Base-by-base conservation (phyloP, 2,888 invertebrate species). In the Drosophila crucigera region DNA sequence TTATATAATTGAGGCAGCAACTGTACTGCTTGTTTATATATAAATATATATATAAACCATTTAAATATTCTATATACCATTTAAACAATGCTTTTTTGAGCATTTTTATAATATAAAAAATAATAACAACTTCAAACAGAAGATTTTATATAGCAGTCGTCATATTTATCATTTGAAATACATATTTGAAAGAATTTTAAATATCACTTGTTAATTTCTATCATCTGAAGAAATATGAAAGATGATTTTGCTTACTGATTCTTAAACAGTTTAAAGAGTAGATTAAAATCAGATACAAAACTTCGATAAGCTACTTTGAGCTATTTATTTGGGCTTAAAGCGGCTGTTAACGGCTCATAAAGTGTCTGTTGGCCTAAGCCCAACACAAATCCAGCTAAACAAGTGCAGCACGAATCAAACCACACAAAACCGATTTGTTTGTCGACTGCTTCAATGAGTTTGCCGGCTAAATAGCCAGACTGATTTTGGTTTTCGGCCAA, bases 361-460 rank as follows among this genome's bases (percentile, higher is more conserved):
- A 47, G 22, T 54, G 19, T 37, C 3, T 4, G 1, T 14, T 14
- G 31, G 53, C 31, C 39, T 70, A 70, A 70, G 35, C 69, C 30
- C 6, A 11, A 30, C 69, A 47, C 72, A 70, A 70, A 61, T 47
- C 69, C 54, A 53, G 53, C 53, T 16, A 61, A 71, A 70, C 69
- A 70, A 70, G 69, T 73, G 73, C 43, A 30, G 47, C 33, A 31
- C n/a, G 37, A 37, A 69, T 35, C 35, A 61, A 61, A 28, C n/a
- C 14, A 16, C 16, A 4, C 28, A 39, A 56, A 56, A 22, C 28
- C 0, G 22, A 1, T 54, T 30, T 58, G 10, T 1, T 6, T 54
- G 54, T 49, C 16, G 25, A 5, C 55, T 52, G 67, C 67, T 28
- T 78, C 47, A 82, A 82, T 75, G 80, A 55, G 69, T 43, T 49